phyloP scores from a whole-genome alignment of 2,797 vertebrate species.

The Lagodon rhomboides region DNA sequence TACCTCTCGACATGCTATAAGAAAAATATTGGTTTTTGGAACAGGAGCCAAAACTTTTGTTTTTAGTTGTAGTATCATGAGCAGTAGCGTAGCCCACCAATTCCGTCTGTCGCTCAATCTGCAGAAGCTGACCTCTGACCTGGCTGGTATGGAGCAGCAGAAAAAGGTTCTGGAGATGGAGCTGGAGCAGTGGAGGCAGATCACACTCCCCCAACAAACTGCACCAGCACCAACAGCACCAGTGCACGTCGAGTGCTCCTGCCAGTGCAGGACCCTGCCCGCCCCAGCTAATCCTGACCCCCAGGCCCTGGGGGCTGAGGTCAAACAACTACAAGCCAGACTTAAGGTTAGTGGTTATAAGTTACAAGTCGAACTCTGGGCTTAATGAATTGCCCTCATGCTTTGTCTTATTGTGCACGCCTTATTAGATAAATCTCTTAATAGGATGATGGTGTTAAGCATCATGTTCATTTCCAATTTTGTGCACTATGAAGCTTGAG shows the following conservation, averaged over 20 bases:
- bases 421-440: constrained; percentile 58
- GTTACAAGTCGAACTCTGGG: constrained; percentile 1
- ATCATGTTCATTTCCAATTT: constrained; percentile 60
- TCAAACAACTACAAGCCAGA: constrained; percentile 92
- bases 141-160: constrained; percentile 89
- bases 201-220: constrained; percentile 68
- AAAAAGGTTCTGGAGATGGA: constrained; percentile 91
- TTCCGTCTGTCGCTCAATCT: constrained; percentile 64
- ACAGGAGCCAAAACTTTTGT: constrained; percentile 31
- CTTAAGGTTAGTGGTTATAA: constrained; percentile 88
- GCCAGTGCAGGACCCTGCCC: constrained; percentile 74
- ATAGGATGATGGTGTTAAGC: constrained; percentile 58
- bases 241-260: constrained; percentile 71
- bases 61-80: constrained; percentile 50
- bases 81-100: constrained; percentile 36
- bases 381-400: constrained; percentile 51
- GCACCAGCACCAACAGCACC: constrained; percentile 69
- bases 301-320: constrained; percentile 87
- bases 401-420: constrained; percentile 49
- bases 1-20: constrained; percentile 10
- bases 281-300: constrained; percentile 75
- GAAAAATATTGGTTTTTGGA: constrained; percentile 30
- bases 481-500: constrained; percentile 44
- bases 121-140: constrained; percentile 90
- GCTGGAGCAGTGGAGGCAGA: constrained; percentile 87